Percentiles rank a stretch among this genome's conserved stretches.
phyloP scores from a whole-genome alignment of 2,888 invertebrate genomes.

The Nebria salina region DNA sequence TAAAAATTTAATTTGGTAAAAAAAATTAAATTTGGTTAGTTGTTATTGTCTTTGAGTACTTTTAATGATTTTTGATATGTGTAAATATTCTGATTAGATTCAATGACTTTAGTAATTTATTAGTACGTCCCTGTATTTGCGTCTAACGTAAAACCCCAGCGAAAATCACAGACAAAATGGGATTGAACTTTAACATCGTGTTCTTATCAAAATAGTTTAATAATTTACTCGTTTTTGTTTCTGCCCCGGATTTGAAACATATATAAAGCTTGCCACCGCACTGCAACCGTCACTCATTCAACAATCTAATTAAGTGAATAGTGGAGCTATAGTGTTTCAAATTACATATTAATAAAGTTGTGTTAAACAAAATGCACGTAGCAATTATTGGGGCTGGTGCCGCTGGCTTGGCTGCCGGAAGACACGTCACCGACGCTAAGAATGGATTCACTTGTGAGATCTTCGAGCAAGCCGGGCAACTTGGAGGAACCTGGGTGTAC shows the following conservation, averaged over 20 bases:
- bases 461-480: slow-evolving; percentile 74
- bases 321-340: background rate
- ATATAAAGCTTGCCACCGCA: background rate
- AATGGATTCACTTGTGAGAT: slow-evolving; percentile 67
- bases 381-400: slow-evolving; percentile 87
- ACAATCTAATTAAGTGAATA: background rate
- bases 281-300: background rate
- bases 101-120: no score
- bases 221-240: slow-evolving; percentile 7
- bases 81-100: no score
- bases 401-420: slow-evolving; percentile 80
- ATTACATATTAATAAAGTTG: background rate
- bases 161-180: slow-evolving; percentile 35
- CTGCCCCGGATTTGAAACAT: background rate
- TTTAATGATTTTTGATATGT: no score
- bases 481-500: slow-evolving; percentile 91
- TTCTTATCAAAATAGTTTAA: slow-evolving; percentile 3
- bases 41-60: no score
- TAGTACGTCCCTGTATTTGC: background rate
- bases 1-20: no score
- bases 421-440: slow-evolving; percentile 65
- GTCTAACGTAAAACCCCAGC: slow-evolving; percentile 29
- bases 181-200: slow-evolving; percentile 23
- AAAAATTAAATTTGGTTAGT: no score
- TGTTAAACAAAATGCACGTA: slow-evolving; percentile 58